These are phyloP conservation scores for Sapayoa aenigma DNA, from an alignment of 2,113 vertebrate genomes.

Conservation along the genomic window DNA sequence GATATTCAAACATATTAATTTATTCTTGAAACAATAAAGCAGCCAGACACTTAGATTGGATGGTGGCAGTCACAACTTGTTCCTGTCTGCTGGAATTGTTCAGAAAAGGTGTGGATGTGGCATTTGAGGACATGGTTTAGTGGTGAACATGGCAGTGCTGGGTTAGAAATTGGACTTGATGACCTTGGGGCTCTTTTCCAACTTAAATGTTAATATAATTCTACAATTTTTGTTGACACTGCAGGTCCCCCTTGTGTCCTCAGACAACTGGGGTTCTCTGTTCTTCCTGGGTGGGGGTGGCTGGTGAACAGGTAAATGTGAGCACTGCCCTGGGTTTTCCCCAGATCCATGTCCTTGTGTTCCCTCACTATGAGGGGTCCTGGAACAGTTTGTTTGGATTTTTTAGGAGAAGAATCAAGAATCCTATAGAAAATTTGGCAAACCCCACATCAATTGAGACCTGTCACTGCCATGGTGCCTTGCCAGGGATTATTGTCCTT, in stretches of 20 bases:
- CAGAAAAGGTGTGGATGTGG: background rate
- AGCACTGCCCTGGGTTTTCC: background rate
- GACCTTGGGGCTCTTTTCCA: background rate
- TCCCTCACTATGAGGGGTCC: background rate
- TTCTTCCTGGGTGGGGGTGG: background rate
- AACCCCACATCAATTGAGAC: background rate
- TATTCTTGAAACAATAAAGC: background rate
- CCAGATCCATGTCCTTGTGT: background rate
- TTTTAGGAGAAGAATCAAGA: background rate
- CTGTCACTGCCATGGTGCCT: background rate
- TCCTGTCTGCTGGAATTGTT: background rate
- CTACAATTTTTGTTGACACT: background rate
- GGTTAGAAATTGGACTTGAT: fast-evolving
- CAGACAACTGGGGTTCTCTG: background rate
- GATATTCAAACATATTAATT: background rate
- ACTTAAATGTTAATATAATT: background rate
- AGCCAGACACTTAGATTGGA: background rate
- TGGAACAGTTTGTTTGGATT: background rate
- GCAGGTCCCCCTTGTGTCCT: background rate
- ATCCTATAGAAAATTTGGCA: background rate
- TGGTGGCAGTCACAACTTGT: background rate
- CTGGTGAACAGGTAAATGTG: background rate
- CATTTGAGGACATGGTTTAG: background rate
- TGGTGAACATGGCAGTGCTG: background rate
- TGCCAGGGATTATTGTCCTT: background rate